Base-by-base conservation (phyloP, 2,888 invertebrate species). In the Cryptophagus acutangulus region DNA sequence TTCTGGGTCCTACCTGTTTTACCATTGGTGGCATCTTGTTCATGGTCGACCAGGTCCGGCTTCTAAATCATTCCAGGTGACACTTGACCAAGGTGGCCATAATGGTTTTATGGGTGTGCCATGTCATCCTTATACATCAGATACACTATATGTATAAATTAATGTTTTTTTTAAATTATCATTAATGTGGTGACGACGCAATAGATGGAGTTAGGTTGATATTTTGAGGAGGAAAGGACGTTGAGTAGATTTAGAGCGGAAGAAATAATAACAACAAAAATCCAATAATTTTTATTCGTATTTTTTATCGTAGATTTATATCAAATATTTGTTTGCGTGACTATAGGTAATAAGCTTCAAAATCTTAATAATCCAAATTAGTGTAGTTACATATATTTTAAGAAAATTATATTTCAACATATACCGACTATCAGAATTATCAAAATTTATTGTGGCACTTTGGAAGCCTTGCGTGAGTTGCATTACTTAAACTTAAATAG, bases 41-140 rank as follows among this genome's bases (percentile, higher is more conserved):
- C 58, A 59, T 53, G 61, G 61, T 51, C 52, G 56, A 49, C 57
- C 28, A 46, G 53, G 54, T 55, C 51, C 30, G 34, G 52, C 40
- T 47, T 46, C 43, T 58, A 57, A 57, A 59, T 56, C 55, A 55
- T 45, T 38, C 26, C 42, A 42, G 40, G n/a, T 52, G 52, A 49
- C 52, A 54, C 46, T 46, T 45, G 40, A 36, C 18, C 35, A 24
- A 39, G 54, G 55, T 49, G 51, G 59, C 60, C 60, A 59, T 62
- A 43, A 52, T 54, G 53, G 45, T 41, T 39, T 49, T 16, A 46
- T 43, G 43, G 42, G 52, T 49, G 56, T 51, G 48, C 46, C 52
- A 33, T 35, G 25, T 18, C 17, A n/a, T n/a, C n/a, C n/a, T n/a
- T n/a, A n/a, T n/a, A n/a, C n/a, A n/a, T n/a, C n/a, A n/a, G n/a